Percentiles rank a stretch among this genome's conserved stretches.
Evolutionary conservation across 2,888 invertebrate genomes (phyloP).

Genomic region (Heliconius ismenius): DNA sequence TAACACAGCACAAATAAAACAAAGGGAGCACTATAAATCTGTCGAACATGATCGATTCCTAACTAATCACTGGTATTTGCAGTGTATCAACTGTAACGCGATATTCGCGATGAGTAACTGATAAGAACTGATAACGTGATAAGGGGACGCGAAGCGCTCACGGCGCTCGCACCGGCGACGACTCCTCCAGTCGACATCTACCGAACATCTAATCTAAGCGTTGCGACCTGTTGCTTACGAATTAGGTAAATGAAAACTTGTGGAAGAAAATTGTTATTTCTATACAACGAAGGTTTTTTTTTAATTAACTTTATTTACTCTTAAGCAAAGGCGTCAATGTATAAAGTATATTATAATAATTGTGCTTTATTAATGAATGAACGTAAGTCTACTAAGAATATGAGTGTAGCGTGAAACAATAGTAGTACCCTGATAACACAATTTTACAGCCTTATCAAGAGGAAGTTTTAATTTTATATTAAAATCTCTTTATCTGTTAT

Average conservation of each 20-base stretch:
- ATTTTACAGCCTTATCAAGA: constrained; percentile 43
- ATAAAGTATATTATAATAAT: constrained; percentile 1
- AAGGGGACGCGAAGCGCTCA: constrained; percentile 54
- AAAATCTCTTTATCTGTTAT: constrained; percentile 14
- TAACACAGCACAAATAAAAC: constrained; percentile 58
- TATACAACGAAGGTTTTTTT: constrained; percentile 12
- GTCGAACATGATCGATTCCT: constrained; percentile 60
- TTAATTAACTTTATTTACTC: not conserved
- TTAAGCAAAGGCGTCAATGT: constrained; percentile 7
- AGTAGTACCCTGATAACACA: constrained; percentile 45
- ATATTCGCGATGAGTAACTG: constrained; percentile 76
- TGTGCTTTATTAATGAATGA: constrained; percentile 25
- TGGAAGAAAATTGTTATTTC: constrained; percentile 20
- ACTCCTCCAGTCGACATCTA: constrained; percentile 68
- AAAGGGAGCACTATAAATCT: constrained; percentile 53
- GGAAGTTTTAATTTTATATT: constrained; percentile 30
- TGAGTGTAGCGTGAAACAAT: constrained; percentile 38
- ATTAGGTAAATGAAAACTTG: constrained; percentile 29
- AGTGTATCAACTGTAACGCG: constrained; percentile 61
- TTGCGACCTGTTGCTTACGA: constrained; percentile 35
- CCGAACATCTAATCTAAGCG: constrained; percentile 58
- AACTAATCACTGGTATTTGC: constrained; percentile 54
- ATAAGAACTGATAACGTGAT: constrained; percentile 77
- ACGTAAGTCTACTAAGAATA: constrained; percentile 26
- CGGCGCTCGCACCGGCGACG: constrained; percentile 56